Evolutionary conservation across 2,113 vertebrate genomes (phyloP).

Genomic region (Amblyornis subalaris): DNA sequence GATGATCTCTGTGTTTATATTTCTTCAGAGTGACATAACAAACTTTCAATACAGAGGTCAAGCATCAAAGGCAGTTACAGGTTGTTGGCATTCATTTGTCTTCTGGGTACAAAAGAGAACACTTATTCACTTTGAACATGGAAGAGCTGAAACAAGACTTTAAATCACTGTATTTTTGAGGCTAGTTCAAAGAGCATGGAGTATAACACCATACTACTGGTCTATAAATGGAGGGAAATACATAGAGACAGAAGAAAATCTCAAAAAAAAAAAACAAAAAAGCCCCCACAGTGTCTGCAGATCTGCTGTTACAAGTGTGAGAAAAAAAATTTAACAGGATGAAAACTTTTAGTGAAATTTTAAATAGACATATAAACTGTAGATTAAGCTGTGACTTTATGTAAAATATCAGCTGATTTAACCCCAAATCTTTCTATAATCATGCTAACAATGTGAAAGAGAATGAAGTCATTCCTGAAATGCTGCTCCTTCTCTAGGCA

Average conservation of each 20-base stretch:
- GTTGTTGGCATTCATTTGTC: slow-evolving; percentile 37
- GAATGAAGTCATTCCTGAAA: neutral
- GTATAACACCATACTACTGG: neutral
- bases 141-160: slow-evolving; percentile 26
- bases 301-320: neutral
- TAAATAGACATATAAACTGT: neutral
- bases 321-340: neutral
- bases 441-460: neutral
- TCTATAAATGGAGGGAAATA: neutral
- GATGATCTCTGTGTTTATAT: neutral
- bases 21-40: slow-evolving; percentile 11
- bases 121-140: slow-evolving; percentile 30
- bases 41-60: slow-evolving; percentile 45
- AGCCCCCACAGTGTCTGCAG: neutral
- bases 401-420: neutral
- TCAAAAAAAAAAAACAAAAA: neutral
- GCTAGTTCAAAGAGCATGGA: neutral
- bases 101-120: slow-evolving; percentile 31
- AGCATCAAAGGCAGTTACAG: slow-evolving; percentile 28
- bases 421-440: neutral
- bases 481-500: neutral
- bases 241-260: neutral
- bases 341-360: neutral
- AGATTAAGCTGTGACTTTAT: neutral
- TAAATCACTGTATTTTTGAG: neutral